Percentiles rank a stretch among this genome's conserved stretches.
These are phyloP conservation scores for Falco rusticolus DNA, from an alignment of 2,797 vertebrate species.

Conservation along the genomic window DNA sequence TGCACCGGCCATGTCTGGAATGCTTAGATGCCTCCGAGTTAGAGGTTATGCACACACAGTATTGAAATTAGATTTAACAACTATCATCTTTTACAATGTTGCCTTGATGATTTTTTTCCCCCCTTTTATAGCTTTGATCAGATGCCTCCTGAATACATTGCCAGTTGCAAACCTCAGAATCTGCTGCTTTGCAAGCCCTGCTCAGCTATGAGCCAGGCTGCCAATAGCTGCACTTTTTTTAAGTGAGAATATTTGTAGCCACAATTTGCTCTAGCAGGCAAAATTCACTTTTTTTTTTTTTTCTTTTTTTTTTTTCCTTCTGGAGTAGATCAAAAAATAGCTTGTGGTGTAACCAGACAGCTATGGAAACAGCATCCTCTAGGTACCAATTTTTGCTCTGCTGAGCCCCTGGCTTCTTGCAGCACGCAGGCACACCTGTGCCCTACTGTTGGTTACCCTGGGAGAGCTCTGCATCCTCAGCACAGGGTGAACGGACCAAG, in stretches of 20 bases:
- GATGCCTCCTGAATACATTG: conserved; percentile 60
- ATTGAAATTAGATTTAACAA: conserved; percentile 72
- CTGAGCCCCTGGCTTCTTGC: neutral
- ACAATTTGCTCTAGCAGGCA: conserved; percentile 43
- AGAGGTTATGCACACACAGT: conserved; percentile 70
- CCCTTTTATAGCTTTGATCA: conserved; percentile 59
- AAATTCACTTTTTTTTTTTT: neutral
- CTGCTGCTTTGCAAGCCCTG: conserved; percentile 13
- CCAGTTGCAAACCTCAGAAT: neutral
- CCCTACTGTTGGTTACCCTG: fast-evolving
- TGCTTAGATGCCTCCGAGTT: conserved; percentile 51
- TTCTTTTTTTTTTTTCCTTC: neutral
- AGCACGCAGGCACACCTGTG: neutral
- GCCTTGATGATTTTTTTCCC: conserved; percentile 37
- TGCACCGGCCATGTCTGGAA: conserved; percentile 35
- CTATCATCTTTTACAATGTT: conserved; percentile 70
- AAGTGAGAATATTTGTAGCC: conserved; percentile 45
- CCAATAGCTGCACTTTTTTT: neutral
- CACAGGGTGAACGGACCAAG: fast-evolving
- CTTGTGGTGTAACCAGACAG: neutral
- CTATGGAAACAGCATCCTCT: neutral
- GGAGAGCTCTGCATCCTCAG: neutral
- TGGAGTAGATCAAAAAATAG: neutral
- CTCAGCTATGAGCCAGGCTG: conserved; percentile 1
- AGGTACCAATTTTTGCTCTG: neutral